phyloP scores from a whole-genome alignment of 53 echinoderm and acorn worm genomes.

The Astropecten irregularis region DNA sequence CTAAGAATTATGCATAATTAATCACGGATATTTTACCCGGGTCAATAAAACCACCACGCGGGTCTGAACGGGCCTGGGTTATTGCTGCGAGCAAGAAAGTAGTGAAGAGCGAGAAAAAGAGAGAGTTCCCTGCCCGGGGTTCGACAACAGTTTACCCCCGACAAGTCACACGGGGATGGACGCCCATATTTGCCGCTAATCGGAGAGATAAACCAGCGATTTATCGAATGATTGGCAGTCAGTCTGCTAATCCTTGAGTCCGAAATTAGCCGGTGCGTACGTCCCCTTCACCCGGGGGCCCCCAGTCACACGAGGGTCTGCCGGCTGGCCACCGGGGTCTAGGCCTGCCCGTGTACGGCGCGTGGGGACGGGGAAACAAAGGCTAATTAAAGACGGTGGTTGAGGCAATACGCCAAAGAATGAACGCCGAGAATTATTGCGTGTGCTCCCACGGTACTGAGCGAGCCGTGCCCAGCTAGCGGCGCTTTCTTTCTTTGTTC shows the following conservation, averaged over 20 bases:
- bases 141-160: not conserved
- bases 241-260: conserved; percentile 24
- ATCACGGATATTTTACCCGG: conserved; percentile 42
- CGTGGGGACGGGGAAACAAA: conserved; percentile 53
- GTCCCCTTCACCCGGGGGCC: not conserved
- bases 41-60: conserved; percentile 35
- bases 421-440: conserved; percentile 20
- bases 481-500: conserved; percentile 32
- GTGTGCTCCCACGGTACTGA: conserved; percentile 56
- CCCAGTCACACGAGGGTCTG: conserved; percentile 25
- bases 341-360: conserved; percentile 19
- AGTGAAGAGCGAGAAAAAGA: not conserved
- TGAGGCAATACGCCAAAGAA: conserved; percentile 20
- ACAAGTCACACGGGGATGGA: conserved; percentile 5
- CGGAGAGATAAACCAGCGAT: conserved; percentile 34
- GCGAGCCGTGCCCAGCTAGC: not conserved
- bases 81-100: not conserved
- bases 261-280: conserved; percentile 44
- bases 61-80: not conserved
- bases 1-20: conserved; percentile 43
- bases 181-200: conserved; percentile 28
- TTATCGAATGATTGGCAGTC: conserved; percentile 37
- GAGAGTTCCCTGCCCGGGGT: not conserved
- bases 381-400: conserved; percentile 54
- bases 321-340: conserved; percentile 1